A percentile compares a stretch with the other conserved stretches of the same genome.
These are phyloP conservation scores for Plagodis pulveraria DNA, from an alignment of 2,888 invertebrate genomes.

Conservation along the genomic window DNA sequence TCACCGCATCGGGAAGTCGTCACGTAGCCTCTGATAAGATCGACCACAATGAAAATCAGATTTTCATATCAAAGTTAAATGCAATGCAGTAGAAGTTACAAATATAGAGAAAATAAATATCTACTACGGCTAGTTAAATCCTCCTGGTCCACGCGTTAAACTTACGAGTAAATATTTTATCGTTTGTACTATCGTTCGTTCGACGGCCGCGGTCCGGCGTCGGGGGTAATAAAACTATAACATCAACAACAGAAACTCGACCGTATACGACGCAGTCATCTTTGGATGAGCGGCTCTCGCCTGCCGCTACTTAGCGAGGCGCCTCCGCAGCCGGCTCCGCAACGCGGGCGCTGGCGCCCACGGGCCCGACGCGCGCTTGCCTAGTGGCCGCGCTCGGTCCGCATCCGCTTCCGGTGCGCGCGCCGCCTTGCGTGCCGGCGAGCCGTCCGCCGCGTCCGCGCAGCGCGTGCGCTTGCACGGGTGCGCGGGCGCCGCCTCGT, in stretches of 20 bases:
- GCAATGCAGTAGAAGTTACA: conserved; percentile 70
- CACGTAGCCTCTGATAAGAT: conserved; percentile 41
- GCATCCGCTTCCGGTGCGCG: conserved; percentile 19
- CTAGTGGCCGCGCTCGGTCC: conserved; percentile 60
- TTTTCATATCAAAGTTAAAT: conserved; percentile 74
- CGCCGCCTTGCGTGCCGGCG: conserved; percentile 73
- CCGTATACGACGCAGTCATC: conserved; percentile 73
- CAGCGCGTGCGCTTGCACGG: conserved; percentile 44
- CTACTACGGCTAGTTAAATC: conserved; percentile 70
- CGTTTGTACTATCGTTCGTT: conserved; percentile 77
- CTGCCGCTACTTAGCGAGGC: background rate
- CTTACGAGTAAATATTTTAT: conserved; percentile 75
- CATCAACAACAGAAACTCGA: conserved; percentile 66
- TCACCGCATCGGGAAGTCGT: conserved; percentile 36
- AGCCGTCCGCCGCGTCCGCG: conserved; percentile 41
- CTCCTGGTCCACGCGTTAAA: conserved; percentile 79
- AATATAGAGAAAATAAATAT: conserved; percentile 79
- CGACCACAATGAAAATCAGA: conserved; percentile 60
- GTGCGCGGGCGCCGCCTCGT: conserved; percentile 37
- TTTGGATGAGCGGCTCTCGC: conserved; percentile 63
- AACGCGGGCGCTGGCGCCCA: background rate
- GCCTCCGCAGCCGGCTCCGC: background rate
- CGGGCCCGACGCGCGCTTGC: conserved; percentile 51
- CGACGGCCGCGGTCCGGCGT: conserved; percentile 30
- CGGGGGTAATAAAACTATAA: conserved; percentile 37